Evolutionary conservation across 2,113 vertebrate genomes (phyloP).

Genomic region (Myrmophylax atrothorax): DNA sequence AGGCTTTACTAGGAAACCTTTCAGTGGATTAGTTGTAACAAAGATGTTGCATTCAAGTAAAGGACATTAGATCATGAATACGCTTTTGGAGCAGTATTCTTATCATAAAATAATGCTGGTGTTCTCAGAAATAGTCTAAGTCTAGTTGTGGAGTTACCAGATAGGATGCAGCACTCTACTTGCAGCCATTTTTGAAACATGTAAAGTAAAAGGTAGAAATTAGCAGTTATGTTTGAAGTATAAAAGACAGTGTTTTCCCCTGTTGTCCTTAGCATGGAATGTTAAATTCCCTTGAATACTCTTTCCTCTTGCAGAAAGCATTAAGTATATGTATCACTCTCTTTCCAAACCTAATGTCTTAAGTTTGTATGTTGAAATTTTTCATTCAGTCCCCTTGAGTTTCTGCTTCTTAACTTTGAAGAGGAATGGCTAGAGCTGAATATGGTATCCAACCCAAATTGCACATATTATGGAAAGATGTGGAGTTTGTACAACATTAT

Average conservation of each 20-base stretch:
- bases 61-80: background rate
- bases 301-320: background rate
- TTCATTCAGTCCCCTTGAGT: background rate
- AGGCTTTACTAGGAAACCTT: slow-evolving; percentile 47
- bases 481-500: background rate
- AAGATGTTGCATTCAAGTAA: background rate
- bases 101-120: background rate
- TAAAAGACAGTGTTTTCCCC: background rate
- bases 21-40: slow-evolving; percentile 30
- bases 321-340: background rate
- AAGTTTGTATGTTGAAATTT: background rate
- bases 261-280: background rate
- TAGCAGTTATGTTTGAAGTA: background rate
- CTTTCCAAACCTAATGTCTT: background rate
- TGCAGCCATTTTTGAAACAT: background rate
- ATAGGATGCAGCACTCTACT: background rate
- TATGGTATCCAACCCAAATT: background rate
- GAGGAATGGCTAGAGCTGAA: background rate
- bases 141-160: background rate
- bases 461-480: background rate
- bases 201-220: background rate
- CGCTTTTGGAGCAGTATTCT: background rate
- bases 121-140: background rate
- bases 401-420: background rate
- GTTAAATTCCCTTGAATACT: background rate